These are phyloP conservation scores for Microplitis demolitor DNA, from an alignment of 1,140 invertebrate genomes.

Conservation along the genomic window DNA sequence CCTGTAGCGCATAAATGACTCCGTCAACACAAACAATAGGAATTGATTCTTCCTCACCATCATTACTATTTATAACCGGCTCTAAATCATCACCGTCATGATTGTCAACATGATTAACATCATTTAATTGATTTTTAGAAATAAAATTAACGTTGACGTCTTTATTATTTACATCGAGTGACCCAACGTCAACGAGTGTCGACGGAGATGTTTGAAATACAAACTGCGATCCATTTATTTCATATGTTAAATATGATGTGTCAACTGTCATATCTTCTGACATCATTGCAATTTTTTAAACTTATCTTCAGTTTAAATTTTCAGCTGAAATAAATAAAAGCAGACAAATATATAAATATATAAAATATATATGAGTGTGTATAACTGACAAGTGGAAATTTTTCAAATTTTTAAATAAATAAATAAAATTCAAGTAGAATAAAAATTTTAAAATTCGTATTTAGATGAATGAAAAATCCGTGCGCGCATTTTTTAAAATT, in stretches of 20 bases:
- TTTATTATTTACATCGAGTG: too few relatives aligned
- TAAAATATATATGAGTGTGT: too few relatives aligned
- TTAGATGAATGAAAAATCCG: too few relatives aligned
- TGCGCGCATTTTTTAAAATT: too few relatives aligned
- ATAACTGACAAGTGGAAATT: too few relatives aligned
- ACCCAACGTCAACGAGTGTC: neutral
- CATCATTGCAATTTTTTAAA: slow-evolving; percentile 29
- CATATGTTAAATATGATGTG: slow-evolving; percentile 41
- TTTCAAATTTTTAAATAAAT: too few relatives aligned
- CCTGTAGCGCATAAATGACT: slow-evolving; percentile 41
- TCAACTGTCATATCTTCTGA: slow-evolving; percentile 32
- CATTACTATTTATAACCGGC: neutral
- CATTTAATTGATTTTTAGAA: slow-evolving; percentile 23
- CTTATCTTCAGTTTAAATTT: too few relatives aligned
- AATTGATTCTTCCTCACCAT: slow-evolving; percentile 37
- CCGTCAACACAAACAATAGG: slow-evolving; percentile 45
- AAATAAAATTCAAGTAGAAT: too few relatives aligned
- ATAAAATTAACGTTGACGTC: too few relatives aligned
- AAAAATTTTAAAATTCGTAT: too few relatives aligned
- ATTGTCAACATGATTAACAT: slow-evolving; percentile 24
- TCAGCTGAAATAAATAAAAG: too few relatives aligned
- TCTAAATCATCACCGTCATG: slow-evolving; percentile 24
- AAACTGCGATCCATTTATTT: slow-evolving; percentile 48
- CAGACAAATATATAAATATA: too few relatives aligned
- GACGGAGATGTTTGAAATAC: slow-evolving; percentile 35